These are phyloP conservation scores for Epizoanthus ramosus DNA, from an alignment of 92 coral and sea anemone genomes.

Conservation along the genomic window DNA sequence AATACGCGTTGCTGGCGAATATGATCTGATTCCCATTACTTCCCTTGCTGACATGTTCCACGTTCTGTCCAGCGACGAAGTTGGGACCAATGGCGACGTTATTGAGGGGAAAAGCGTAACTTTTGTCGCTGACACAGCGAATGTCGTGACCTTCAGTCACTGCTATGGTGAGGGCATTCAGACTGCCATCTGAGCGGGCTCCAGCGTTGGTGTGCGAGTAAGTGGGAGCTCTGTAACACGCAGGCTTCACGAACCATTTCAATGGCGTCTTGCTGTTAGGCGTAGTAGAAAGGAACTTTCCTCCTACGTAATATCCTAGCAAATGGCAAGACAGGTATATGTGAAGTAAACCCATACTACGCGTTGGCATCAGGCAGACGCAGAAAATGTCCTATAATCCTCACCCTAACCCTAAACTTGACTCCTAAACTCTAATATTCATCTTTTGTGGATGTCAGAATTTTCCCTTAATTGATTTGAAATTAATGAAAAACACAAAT, in stretches of 20 bases:
- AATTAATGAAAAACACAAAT: no score
- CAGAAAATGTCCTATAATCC: no score
- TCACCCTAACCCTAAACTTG: no score
- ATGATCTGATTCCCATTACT: no score
- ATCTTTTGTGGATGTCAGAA: no score
- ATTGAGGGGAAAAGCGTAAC: conserved; percentile 60
- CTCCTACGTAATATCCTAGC: conserved; percentile 71
- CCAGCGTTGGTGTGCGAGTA: conserved; percentile 65
- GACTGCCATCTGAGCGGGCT: conserved; percentile 43
- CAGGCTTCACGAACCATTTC: conserved; percentile 65
- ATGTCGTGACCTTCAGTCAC: conserved; percentile 63
- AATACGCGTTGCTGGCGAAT: conserved; percentile 1
- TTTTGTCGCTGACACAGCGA: conserved; percentile 53
- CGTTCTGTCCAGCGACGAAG: neutral
- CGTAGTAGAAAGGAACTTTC: conserved; percentile 49
- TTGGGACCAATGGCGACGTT: conserved; percentile 55
- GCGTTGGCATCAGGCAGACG: no score
- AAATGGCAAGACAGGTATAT: neutral
- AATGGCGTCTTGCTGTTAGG: conserved; percentile 16
- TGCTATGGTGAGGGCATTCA: conserved; percentile 48
- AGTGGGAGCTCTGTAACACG: conserved; percentile 17
- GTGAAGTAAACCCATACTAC: no score
- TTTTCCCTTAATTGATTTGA: no score
- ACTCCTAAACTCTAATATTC: no score
- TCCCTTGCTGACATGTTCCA: no score